These are phyloP conservation scores for Adelognathus sp. DNA, from an alignment of 2,888 invertebrate species.

Conservation along the genomic window DNA sequence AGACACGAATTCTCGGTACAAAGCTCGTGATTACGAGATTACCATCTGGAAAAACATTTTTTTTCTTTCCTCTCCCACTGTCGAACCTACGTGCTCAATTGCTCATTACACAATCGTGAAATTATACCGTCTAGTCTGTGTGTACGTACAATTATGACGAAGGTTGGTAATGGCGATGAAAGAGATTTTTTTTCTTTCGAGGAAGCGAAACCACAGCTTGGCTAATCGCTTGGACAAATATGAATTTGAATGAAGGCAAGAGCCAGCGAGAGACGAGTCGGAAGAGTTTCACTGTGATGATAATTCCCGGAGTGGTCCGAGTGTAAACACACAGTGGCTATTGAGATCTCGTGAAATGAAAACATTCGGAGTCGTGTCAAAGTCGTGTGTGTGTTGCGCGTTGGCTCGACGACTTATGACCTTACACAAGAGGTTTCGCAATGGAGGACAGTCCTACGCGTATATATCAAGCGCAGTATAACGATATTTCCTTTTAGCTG, in stretches of 20 bases:
- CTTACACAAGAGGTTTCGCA: not conserved
- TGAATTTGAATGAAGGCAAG: not conserved
- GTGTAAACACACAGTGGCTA: not conserved
- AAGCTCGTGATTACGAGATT: not conserved
- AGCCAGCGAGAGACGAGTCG: not conserved
- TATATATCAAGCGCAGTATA: not conserved
- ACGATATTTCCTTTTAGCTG: not conserved
- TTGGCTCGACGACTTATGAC: slow-evolving; percentile 13
- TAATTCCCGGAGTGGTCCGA: slow-evolving; percentile 1
- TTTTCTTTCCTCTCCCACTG: not conserved
- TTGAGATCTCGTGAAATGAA: slow-evolving; percentile 15
- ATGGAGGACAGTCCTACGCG: not conserved
- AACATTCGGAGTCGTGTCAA: not conserved
- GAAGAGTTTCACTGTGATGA: slow-evolving; percentile 10
- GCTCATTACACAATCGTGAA: not conserved
- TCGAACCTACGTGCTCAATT: not conserved
- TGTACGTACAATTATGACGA: not conserved
- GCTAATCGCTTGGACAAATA: slow-evolving; percentile 20
- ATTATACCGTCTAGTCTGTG: too few relatives aligned
- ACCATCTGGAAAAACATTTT: slow-evolving; percentile 1
- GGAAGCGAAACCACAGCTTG: not conserved
- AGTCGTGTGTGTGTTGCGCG: too few relatives aligned
- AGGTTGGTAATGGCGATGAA: not conserved
- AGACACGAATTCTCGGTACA: not conserved
- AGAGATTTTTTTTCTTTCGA: not conserved